Evolutionary conservation across 2,888 invertebrate species (phyloP), one percentile per base, ranked within the genome.

Genomic region (Platycnemis pennipes): DNA sequence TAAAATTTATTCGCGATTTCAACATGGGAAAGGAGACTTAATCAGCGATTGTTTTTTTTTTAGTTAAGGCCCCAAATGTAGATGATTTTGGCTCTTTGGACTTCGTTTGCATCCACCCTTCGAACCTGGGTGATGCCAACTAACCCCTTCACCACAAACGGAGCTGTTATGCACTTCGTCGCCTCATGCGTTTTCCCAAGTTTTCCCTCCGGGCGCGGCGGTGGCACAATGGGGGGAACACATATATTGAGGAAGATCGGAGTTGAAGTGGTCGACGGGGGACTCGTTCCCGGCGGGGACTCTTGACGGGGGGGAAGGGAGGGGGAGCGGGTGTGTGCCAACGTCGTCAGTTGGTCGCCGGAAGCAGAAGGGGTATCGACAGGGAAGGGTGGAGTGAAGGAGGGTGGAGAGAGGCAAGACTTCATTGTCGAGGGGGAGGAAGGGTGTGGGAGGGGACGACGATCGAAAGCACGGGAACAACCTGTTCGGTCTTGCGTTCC

Each of bases 401-500:
- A 63, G 49, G 49, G 16, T 22, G 63, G 53, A 19, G 53, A 53
- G 63, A 37, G 13, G 37, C 8, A 26, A 3, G 77, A 2, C 0
- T 22, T 22, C 7, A 3, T 8, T 11, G 16, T 7, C 7, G 8
- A 31, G 22, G 87, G 87, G 22, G 45, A 44, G 44, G 44, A 42
- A 44, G 87, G 87, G 26, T 22, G 46, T 26, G 22, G 8, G 26
- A 46, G 91, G 44, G 91, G 44, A n/a, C 22, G 63, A 53, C 19
- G 88, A 89, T 63, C 53, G 63, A 63, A 63, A 63, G n/a, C 91
- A 63, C 63, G 44, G 91, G 63, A n/a, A 87, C 63, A 91, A 91
- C 91, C 91, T 91, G 91, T 91, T 63, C 91, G 91, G 63, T 63
- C 56, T 44, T 91, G 63, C 91, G 91, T 56, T 63, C 91, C 91